These are phyloP conservation scores for Chalcis sispes DNA, from an alignment of 2,888 invertebrate species.

Conservation along the genomic window DNA sequence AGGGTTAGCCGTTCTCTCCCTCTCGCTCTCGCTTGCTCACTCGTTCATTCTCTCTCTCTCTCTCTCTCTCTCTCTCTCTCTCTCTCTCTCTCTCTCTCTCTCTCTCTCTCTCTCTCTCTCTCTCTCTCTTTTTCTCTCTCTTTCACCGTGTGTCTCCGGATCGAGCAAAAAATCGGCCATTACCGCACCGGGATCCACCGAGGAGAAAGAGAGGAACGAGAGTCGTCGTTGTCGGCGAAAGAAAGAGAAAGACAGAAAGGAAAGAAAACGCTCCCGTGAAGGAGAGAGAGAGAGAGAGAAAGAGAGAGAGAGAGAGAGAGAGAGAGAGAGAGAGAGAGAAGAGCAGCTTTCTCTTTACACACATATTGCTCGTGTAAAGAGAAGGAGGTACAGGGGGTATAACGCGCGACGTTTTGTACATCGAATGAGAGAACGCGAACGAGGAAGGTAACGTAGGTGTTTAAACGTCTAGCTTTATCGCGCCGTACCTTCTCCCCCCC, in stretches of 20 bases:
- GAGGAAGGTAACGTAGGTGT: too few relatives aligned
- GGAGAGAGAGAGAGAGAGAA: neutral
- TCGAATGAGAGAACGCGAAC: too few relatives aligned
- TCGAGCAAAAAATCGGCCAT: slow-evolving; percentile 70
- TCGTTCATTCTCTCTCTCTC: slow-evolving; percentile 32
- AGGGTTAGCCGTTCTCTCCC: slow-evolving; percentile 61
- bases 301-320: neutral
- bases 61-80: slow-evolving; percentile 29
- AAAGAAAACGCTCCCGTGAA: neutral
- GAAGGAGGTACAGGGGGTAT: too few relatives aligned
- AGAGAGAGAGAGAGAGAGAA: neutral
- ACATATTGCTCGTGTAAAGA: too few relatives aligned
- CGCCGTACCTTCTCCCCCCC: too few relatives aligned
- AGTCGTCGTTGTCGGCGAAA: too few relatives aligned
- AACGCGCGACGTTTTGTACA: too few relatives aligned
- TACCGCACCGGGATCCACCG: slow-evolving; percentile 62
- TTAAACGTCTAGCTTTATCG: too few relatives aligned
- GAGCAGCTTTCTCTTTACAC: too few relatives aligned
- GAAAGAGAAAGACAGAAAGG: neutral
- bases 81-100: neutral
- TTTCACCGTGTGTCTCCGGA: slow-evolving; percentile 65
- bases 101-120: slow-evolving; percentile 14
- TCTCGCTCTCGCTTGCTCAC: too few relatives aligned
- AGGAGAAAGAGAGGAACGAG: slow-evolving; percentile 19
- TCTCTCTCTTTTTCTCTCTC: slow-evolving; percentile 39